Conservation (phyloP, 2,888 invertebrate species). For the Neuroscelio doddi region DNA sequence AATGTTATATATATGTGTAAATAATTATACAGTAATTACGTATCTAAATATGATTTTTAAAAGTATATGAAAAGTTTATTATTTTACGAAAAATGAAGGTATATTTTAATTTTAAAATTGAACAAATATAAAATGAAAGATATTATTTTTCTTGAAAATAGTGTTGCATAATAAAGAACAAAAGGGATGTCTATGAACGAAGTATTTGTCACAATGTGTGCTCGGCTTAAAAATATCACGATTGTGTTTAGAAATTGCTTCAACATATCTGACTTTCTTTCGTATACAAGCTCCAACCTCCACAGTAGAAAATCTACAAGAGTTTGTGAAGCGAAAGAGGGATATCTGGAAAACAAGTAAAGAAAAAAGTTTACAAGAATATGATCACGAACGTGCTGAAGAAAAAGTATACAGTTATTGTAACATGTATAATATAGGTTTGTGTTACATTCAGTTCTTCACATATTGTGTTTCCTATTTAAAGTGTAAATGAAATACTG, state of each 20-base stretch:
- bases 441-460: slow-evolving; percentile 51
- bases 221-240: slow-evolving; percentile 32
- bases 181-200: slow-evolving; percentile 2
- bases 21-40: too few species aligned
- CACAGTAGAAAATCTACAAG: slow-evolving; percentile 15
- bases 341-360: slow-evolving; percentile 22
- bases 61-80: too few species aligned
- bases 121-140: too few species aligned
- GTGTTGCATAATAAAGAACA: slow-evolving; percentile 15
- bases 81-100: too few species aligned
- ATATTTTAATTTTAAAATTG: too few species aligned
- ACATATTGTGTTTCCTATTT: slow-evolving; percentile 33
- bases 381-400: slow-evolving; percentile 29
- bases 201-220: slow-evolving; percentile 18
- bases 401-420: slow-evolving; percentile 48
- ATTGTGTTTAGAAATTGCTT: slow-evolving; percentile 22
- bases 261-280: slow-evolving; percentile 19
- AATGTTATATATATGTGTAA: too few species aligned
- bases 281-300: slow-evolving; percentile 17
- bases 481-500: background rate
- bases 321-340: slow-evolving; percentile 27
- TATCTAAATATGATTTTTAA: too few species aligned
- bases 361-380: slow-evolving; percentile 21
- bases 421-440: slow-evolving; percentile 53
- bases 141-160: slow-evolving; percentile 5